These are phyloP conservation scores for Patagioenas fasciata DNA, from an alignment of 2,113 vertebrate genomes.

Conservation along the genomic window DNA sequence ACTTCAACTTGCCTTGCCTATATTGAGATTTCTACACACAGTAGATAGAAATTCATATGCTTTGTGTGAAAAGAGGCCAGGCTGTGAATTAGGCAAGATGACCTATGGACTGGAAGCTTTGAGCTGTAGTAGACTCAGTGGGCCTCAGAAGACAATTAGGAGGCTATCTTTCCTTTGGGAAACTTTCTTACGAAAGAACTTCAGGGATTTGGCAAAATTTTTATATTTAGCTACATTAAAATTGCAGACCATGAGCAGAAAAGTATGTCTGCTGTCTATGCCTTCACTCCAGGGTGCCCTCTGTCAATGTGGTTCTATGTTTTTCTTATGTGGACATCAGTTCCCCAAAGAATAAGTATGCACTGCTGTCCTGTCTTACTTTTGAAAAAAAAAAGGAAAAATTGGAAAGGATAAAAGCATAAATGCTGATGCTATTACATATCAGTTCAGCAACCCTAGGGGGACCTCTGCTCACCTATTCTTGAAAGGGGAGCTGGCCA, in stretches of 20 bases:
- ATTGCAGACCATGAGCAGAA: not conserved
- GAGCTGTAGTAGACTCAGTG: not conserved
- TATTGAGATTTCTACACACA: not conserved
- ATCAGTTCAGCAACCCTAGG: not conserved
- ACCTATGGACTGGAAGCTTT: not conserved
- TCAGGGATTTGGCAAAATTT: not conserved
- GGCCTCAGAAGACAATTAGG: not conserved
- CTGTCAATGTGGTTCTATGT: not conserved
- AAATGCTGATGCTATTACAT: not conserved
- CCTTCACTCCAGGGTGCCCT: not conserved
- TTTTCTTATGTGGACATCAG: not conserved
- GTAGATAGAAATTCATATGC: not conserved
- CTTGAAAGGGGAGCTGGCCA: not conserved
- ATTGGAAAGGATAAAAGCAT: not conserved
- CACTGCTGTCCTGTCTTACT: not conserved
- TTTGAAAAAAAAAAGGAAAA: not conserved
- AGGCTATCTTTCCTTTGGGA: not conserved
- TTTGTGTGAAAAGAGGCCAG: not conserved
- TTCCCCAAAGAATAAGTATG: not conserved
- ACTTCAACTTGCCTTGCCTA: not conserved
- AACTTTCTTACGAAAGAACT: not conserved
- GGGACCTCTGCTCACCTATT: not conserved
- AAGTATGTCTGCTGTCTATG: not conserved
- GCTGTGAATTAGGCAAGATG: not conserved
- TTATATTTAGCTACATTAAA: not conserved